Conservation (phyloP, 2,888 invertebrate genomes). For the Pseudococcus viburni region DNA sequence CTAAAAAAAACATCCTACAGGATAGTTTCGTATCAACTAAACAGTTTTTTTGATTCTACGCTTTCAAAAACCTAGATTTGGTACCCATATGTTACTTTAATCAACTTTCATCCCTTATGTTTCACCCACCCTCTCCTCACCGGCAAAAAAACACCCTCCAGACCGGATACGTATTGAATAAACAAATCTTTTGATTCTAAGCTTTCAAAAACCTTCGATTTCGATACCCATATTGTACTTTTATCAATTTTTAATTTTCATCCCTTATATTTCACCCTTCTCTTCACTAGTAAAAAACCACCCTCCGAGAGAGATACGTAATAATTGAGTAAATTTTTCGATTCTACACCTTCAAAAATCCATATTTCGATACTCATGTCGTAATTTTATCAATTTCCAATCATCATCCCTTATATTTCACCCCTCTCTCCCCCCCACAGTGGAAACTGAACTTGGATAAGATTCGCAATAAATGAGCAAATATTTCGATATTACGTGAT, state of each 20-base stretch:
- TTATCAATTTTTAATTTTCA: background rate
- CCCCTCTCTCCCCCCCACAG: background rate
- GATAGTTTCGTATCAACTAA: too few species aligned
- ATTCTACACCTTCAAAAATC: too few species aligned
- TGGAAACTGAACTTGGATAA: background rate
- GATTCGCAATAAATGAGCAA: background rate
- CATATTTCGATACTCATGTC: too few species aligned
- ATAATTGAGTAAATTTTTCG: too few species aligned
- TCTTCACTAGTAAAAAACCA: too few species aligned
- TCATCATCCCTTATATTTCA: background rate
- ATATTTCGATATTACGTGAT: background rate
- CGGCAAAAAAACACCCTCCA: background rate
- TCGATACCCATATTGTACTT: too few species aligned
- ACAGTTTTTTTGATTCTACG: too few species aligned
- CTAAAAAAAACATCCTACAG: background rate
- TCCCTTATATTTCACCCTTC: too few species aligned
- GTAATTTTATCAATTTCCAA: conserved; percentile 1
- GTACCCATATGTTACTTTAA: background rate
- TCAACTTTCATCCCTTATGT: background rate
- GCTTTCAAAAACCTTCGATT: too few species aligned
- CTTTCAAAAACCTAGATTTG: too few species aligned
- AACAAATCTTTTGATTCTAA: too few species aligned
- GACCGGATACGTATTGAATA: background rate
- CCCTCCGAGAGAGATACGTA: too few species aligned
- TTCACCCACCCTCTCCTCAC: background rate